Evolutionary conservation across 2,113 vertebrate genomes (phyloP), one percentile per base, ranked within the genome.

Genomic region (Saimiri boliviensis): DNA sequence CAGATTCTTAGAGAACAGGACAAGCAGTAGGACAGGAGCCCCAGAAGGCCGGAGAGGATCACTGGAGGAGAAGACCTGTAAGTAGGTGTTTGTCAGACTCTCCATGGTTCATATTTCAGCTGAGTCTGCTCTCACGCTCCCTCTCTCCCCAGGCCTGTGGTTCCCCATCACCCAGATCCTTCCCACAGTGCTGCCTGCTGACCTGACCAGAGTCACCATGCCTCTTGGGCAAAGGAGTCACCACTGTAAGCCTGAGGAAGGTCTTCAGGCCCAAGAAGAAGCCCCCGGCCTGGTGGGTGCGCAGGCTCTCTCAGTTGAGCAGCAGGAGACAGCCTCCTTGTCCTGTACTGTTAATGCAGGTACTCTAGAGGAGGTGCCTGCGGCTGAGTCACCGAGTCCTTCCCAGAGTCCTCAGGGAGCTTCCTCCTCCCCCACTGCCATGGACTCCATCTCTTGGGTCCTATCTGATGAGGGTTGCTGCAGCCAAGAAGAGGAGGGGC

Each of bases 271-370:
- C 37, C 11, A n/a, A 21, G 19, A 12, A 3, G 23, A 68, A 30
- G 19, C 6, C 32, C 49, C 12, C 37, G 47, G n/a, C 30, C 42
- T 11, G 3, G 21, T 32, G 40, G 23, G 20, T 66, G 19, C 11
- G 0, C 23, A 35, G 47, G 17, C n/a, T 8, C 0, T 20, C 0
- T 3, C 19, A 11, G 16, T n/a, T 74, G 63, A 30, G 16, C 49
- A 40, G 32, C 27, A 80, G 21, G 83, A 49, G 19, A 10, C 23
- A 20, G 45, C 73, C 40, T 60, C 56, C 23, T 40, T 58, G 6
- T 63, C 87, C 35, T 79, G 56, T 27, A 52, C 13, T 76, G 23
- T 45, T 6, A 76, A 14, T 42, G 23, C 40, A 7, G 23, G 40
- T 11, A 45, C 25, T 25, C 40, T 45, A 42, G 73, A 76, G 73